Base-by-base conservation (phyloP, 2,113 vertebrate genomes). In the Carassius carassius region DNA sequence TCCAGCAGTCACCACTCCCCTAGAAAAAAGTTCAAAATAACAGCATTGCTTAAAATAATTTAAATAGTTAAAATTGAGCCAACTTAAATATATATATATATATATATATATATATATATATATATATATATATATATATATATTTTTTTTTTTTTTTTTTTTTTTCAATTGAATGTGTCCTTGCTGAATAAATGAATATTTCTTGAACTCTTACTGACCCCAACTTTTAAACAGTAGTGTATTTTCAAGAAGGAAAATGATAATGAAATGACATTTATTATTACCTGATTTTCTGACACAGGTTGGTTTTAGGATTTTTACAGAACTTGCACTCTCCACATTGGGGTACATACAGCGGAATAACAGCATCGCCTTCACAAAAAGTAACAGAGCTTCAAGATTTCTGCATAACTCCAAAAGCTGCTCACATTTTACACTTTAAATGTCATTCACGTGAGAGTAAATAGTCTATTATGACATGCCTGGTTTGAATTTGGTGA, bases 401-500 rank as follows among this genome's bases (percentile, higher is more conserved):
- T 56, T 72, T 12, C 37, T 19, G 13, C 58, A 9, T 2, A 60
- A 60, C 23, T 60, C 19, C 35, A 1, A 81, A 54, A 32, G 51
- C 11, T 1, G 14, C 47, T 67, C 41, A 37, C 69, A 75, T 63
- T 78, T 62, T 62, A 58, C 19, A 76, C 47, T 12, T 17, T 76
- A 32, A 41, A 41, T 32, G 35, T n/a, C 16, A 32, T 9, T 32
- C 23, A 51, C 14, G 10, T 67, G 11, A 72, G 47, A 19, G 35
- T 60, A 41, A 13, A 54, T 29, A 23, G 14, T 8, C 16, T 0
- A 3, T 54, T 79, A 74, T 12, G 3, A 10, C 65, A 47, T 77
- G 98, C 98, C 98, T 17, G 96, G 92, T 89, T 97, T 97, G 81
- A 99, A 94, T 85, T 95, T 97, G 56, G 96, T 98, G 85, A 99